Evolutionary conservation across 2,113 vertebrate species (phyloP).

Genomic region (Plectropomus leopardus): DNA sequence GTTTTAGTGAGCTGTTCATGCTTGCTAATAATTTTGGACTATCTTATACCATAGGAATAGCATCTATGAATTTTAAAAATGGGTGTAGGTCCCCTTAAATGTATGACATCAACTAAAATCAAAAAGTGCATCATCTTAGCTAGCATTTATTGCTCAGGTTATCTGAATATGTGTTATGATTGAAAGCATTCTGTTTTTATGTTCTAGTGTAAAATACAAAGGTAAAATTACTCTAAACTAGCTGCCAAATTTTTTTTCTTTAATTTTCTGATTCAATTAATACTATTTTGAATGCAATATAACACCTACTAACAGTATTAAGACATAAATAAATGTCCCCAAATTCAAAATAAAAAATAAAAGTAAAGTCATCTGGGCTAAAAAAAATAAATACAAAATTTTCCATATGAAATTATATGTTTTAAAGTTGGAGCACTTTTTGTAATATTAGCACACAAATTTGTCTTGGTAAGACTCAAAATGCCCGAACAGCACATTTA

Average conservation of each 20-base stretch:
- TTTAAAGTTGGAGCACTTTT: conserved; percentile 19
- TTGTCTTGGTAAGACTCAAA: conserved; percentile 14
- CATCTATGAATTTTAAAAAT: no score
- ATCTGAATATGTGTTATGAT: background rate
- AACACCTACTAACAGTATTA: background rate
- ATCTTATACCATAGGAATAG: no score
- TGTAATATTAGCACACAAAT: background rate
- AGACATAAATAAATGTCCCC: background rate
- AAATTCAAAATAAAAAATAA: no score
- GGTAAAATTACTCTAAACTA: background rate
- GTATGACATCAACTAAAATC: conserved; percentile 14
- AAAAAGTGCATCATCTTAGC: background rate
- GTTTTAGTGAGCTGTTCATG: no score
- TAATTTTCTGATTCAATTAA: conserved; percentile 9
- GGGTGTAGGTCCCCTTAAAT: no score
- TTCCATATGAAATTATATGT: background rate
- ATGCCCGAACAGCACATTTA: conserved; percentile 12
- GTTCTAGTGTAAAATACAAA: background rate
- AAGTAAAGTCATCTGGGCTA: background rate
- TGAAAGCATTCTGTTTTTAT: conserved; percentile 5
- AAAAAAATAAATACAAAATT: background rate
- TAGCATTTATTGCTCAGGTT: conserved; percentile 18
- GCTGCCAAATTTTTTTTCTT: background rate
- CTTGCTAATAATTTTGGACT: no score
- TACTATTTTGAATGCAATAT: conserved; percentile 1